Percentiles rank a stretch among this genome's conserved stretches.
Evolutionary conservation across 1,140 invertebrate genomes (phyloP).

Genomic region (Drosophila mojavensis): DNA sequence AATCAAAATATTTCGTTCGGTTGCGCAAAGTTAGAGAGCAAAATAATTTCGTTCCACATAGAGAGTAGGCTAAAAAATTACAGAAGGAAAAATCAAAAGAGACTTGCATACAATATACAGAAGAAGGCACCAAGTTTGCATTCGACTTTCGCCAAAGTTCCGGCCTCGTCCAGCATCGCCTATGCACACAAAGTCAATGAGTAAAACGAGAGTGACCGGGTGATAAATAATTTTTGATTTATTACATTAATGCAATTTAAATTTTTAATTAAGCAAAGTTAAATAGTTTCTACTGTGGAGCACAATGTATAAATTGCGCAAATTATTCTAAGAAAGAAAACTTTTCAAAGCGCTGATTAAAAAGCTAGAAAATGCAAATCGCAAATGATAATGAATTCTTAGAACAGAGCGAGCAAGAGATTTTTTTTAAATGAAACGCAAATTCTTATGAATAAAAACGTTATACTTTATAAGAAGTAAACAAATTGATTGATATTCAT

Average conservation of each 20-base stretch:
- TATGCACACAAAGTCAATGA: conserved; percentile 16
- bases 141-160: conserved; percentile 8
- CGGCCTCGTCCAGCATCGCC: not conserved
- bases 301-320: conserved; percentile 15
- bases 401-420: not conserved
- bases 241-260: conserved; percentile 60
- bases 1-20: conserved; percentile 81
- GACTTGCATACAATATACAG: conserved; percentile 52
- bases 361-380: conserved; percentile 7
- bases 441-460: too few relatives aligned
- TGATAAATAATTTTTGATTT: conserved; percentile 64
- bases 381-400: not conserved
- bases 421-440: too few relatives aligned
- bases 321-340: conserved; percentile 29
- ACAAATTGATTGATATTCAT: not conserved
- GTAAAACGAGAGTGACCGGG: conserved; percentile 3
- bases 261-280: conserved; percentile 72
- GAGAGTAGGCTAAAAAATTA: conserved; percentile 43
- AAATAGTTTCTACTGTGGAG: conserved; percentile 37
- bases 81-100: conserved; percentile 44
- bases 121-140: conserved; percentile 26
- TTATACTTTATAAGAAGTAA: not conserved
- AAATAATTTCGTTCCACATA: conserved; percentile 67
- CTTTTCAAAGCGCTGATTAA: conserved; percentile 34
- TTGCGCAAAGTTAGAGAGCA: conserved; percentile 65